Evolutionary conservation across 2,113 vertebrate species (phyloP).

Genomic region (Perca fluviatilis): DNA sequence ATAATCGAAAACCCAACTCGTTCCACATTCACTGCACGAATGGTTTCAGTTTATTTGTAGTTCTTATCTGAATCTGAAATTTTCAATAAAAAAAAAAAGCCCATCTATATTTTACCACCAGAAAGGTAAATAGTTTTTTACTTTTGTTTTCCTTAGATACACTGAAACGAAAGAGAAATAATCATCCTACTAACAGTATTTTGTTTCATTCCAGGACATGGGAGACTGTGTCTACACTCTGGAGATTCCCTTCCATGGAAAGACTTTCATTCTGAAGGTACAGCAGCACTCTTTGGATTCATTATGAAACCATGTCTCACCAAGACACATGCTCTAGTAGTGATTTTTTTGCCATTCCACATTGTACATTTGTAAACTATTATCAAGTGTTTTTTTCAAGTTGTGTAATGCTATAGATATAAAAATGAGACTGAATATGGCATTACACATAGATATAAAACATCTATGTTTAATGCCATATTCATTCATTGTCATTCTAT

Average conservation of each 20-base stretch:
- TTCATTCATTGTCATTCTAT: neutral
- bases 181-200: neutral
- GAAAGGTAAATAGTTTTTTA: neutral
- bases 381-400: neutral
- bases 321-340: neutral
- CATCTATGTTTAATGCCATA: neutral
- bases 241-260: slow-evolving; percentile 95
- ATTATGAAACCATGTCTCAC: neutral
- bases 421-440: too few species aligned
- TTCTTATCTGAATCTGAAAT: neutral
- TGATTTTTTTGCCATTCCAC: neutral
- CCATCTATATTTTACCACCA: neutral
- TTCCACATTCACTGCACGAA: neutral
- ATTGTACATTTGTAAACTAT: neutral
- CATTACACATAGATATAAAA: too few species aligned
- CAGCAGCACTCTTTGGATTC: slow-evolving; percentile 13
- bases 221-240: slow-evolving; percentile 94
- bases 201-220: slow-evolving; percentile 84
- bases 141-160: neutral
- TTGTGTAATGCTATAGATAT: neutral
- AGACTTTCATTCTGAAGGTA: slow-evolving; percentile 98
- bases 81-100: neutral
- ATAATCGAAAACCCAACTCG: neutral
- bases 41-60: neutral
- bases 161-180: neutral